These are phyloP conservation scores for Idris sp. DNA, from an alignment of 1,140 invertebrate species.

Conservation along the genomic window DNA sequence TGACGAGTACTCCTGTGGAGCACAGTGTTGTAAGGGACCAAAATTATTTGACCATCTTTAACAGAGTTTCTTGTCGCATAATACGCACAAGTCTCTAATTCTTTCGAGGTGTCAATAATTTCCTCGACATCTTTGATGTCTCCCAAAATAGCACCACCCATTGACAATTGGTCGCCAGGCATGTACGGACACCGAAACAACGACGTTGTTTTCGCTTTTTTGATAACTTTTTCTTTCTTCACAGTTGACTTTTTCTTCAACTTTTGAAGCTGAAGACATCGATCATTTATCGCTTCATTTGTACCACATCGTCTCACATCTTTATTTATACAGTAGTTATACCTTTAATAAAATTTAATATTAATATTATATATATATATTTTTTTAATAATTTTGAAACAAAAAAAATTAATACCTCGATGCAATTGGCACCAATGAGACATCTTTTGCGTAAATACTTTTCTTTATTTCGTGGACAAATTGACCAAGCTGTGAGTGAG, in stretches of 20 bases:
- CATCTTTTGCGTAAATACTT: constrained; percentile 85
- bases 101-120: constrained; percentile 83
- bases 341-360: constrained; percentile 76
- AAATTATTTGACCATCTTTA: constrained; percentile 88
- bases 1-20: constrained; percentile 90
- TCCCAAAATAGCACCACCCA: constrained; percentile 83
- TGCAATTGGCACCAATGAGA: constrained; percentile 91
- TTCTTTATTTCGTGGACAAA: constrained; percentile 94
- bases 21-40: constrained; percentile 92
- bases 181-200: constrained; percentile 83
- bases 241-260: constrained; percentile 81
- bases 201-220: constrained; percentile 80
- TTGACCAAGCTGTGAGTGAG: constrained; percentile 97
- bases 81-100: constrained; percentile 91
- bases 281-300: constrained; percentile 94
- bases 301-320: constrained; percentile 87
- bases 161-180: constrained; percentile 80
- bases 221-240: constrained; percentile 81
- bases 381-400: constrained; percentile 1
- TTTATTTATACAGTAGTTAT: constrained; percentile 94
- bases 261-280: constrained; percentile 91
- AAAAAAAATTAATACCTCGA: constrained; percentile 79
- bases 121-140: constrained; percentile 94
- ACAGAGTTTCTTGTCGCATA: constrained; percentile 90
- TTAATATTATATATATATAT: constrained; percentile 2